A percentile compares a stretch with the other conserved stretches of the same genome.
These are phyloP conservation scores for Penaeus chinensis DNA, from an alignment of 1,140 invertebrate genomes.

Conservation along the genomic window DNA sequence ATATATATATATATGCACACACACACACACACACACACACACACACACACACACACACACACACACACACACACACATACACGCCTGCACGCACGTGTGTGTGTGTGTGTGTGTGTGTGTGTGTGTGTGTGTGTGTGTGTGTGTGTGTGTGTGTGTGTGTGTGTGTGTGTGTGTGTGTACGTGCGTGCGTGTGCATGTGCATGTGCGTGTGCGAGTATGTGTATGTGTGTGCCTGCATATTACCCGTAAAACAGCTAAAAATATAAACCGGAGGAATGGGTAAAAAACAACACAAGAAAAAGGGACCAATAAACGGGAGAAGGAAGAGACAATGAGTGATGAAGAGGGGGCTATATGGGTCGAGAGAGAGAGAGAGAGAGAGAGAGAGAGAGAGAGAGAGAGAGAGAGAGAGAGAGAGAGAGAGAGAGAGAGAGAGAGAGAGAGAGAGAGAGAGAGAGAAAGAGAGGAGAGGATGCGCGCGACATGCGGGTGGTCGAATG, in stretches of 20 bases:
- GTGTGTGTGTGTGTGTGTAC: neutral
- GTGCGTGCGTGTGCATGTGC: no score
- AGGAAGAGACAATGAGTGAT: neutral
- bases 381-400: slow-evolving; percentile 38
- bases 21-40: no score
- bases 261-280: slow-evolving; percentile 7
- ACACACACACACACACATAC: no score
- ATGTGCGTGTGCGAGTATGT: neutral
- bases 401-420: slow-evolving; percentile 38
- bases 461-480: neutral
- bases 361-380: slow-evolving; percentile 36
- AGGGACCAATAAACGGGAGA: no score
- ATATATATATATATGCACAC: no score
- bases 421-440: neutral
- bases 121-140: neutral
- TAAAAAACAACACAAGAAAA: neutral
- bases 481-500: neutral
- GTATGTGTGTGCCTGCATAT: neutral
- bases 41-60: no score
- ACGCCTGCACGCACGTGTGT: no score
- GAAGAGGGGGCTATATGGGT: neutral
- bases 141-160: neutral
- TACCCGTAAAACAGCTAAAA: neutral
- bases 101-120: neutral
- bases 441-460: slow-evolving; percentile 36